Percentiles rank a stretch among this genome's conserved stretches.
phyloP scores from a whole-genome alignment of 2,797 vertebrate genomes.

The Chelidonichthys spinosus region DNA sequence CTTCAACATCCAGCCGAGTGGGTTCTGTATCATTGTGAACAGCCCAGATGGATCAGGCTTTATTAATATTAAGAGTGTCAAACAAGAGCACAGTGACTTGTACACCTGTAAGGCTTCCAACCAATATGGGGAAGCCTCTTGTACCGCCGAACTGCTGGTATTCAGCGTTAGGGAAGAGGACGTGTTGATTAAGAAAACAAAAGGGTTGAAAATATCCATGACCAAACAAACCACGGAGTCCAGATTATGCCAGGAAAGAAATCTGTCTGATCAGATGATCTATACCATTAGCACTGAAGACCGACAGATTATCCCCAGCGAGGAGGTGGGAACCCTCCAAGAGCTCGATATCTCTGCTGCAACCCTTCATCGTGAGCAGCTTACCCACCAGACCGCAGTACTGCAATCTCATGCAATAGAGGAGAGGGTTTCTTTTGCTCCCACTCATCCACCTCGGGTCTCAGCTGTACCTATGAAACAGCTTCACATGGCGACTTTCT shows the following conservation, averaged over 20 bases:
- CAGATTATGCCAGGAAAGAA: constrained; percentile 69
- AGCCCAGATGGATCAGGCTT: constrained; percentile 87
- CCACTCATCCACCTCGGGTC: constrained; percentile 59
- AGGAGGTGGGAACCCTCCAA: constrained; percentile 76
- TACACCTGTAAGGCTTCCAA: constrained; percentile 88
- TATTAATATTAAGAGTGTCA: constrained; percentile 80
- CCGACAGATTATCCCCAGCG: constrained; percentile 79
- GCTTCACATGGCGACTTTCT: constrained; percentile 71
- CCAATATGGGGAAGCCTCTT: constrained; percentile 82
- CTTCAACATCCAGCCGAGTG: constrained; percentile 76
- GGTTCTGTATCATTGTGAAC: constrained; percentile 73
- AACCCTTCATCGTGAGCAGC: constrained; percentile 77
- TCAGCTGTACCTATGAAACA: constrained; percentile 74
- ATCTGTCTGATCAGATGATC: constrained; percentile 77
- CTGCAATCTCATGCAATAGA: constrained; percentile 79
- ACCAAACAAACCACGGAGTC: constrained; percentile 78
- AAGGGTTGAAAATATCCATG: constrained; percentile 78
- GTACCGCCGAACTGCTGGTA: constrained; percentile 86
- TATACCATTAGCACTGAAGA: constrained; percentile 85
- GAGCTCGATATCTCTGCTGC: constrained; percentile 79
- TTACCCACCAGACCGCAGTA: constrained; percentile 81
- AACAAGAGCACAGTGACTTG: constrained; percentile 82
- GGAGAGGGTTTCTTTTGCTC: constrained; percentile 73
- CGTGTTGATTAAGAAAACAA: constrained; percentile 59
- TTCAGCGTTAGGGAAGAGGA: constrained; percentile 62